A percentile compares a stretch with the other conserved stretches of the same genome.
These are phyloP conservation scores for Falco rusticolus DNA, from an alignment of 2,797 vertebrate species.

Conservation along the genomic window DNA sequence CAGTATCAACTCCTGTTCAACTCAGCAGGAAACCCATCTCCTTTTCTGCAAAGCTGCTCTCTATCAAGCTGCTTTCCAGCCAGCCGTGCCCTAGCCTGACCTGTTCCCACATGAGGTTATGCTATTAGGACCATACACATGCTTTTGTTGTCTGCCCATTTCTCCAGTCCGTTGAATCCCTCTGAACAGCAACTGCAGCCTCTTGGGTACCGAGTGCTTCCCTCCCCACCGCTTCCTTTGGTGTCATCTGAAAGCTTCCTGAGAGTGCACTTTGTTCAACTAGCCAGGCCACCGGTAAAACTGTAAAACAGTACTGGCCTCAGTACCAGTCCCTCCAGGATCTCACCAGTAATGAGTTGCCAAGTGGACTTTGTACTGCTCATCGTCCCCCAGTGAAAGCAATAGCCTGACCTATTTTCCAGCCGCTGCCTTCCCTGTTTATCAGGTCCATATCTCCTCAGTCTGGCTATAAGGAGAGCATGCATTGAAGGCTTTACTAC, in stretches of 20 bases:
- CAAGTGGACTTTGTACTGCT: background rate
- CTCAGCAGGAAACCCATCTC: background rate
- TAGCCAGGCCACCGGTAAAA: background rate
- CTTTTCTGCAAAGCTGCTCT: background rate
- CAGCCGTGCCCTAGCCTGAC: background rate
- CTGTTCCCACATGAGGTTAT: background rate
- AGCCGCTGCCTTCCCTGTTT: background rate
- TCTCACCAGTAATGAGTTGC: background rate
- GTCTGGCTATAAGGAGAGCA: background rate
- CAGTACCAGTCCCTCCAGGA: background rate
- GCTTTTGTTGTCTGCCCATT: background rate
- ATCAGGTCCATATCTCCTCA: background rate
- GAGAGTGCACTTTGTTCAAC: background rate
- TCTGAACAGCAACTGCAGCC: conserved; percentile 26
- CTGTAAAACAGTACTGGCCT: background rate
- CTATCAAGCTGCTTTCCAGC: background rate
- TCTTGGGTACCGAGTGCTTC: conserved; percentile 6
- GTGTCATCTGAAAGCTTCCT: background rate
- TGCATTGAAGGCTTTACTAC: background rate
- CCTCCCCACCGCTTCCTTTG: background rate
- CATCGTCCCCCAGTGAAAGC: background rate
- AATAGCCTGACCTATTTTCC: background rate
- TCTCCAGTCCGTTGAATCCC: background rate
- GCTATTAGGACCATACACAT: background rate
- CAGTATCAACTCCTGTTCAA: background rate